Evolutionary conservation across 1,140 invertebrate genomes (phyloP).

Genomic region (Ceratoteleas bidentatus): DNA sequence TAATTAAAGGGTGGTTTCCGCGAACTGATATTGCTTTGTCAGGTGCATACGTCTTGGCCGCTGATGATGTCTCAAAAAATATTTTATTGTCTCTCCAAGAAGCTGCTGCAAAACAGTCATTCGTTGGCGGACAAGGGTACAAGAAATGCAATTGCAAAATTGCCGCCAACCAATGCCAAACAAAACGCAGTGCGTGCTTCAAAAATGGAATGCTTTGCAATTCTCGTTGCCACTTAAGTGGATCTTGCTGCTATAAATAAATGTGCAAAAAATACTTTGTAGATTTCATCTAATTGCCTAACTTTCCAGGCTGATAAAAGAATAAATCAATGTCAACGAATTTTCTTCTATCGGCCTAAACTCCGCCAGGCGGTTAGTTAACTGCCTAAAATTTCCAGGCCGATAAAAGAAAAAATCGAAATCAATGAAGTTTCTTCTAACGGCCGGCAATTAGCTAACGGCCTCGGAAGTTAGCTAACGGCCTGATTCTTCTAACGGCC

Average conservation of each 20-base stretch:
- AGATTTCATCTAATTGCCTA: no score
- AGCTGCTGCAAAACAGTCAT: conserved; percentile 1
- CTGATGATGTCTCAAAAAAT: neutral
- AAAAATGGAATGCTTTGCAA: neutral
- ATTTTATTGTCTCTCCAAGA: neutral
- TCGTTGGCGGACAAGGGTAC: neutral
- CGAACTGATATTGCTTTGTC: neutral
- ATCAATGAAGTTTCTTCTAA: no score
- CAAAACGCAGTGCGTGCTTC: neutral
- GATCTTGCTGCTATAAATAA: neutral
- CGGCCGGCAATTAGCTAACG: no score
- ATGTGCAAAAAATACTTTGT: no score
- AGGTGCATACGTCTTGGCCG: neutral
- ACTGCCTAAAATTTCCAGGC: no score
- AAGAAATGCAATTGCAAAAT: conserved; percentile 8
- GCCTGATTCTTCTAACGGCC: no score
- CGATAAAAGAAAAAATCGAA: no score
- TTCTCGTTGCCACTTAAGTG: neutral
- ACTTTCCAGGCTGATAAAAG: no score
- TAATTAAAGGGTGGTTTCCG: neutral
- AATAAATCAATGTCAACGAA: no score
- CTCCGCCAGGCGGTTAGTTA: no score
- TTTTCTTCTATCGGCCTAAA: no score
- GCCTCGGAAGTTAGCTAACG: no score
- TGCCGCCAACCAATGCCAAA: neutral